Percentiles rank a stretch among this genome's conserved stretches.
These are phyloP conservation scores for Catonia carolina DNA, from an alignment of 2,888 invertebrate species.

Conservation along the genomic window DNA sequence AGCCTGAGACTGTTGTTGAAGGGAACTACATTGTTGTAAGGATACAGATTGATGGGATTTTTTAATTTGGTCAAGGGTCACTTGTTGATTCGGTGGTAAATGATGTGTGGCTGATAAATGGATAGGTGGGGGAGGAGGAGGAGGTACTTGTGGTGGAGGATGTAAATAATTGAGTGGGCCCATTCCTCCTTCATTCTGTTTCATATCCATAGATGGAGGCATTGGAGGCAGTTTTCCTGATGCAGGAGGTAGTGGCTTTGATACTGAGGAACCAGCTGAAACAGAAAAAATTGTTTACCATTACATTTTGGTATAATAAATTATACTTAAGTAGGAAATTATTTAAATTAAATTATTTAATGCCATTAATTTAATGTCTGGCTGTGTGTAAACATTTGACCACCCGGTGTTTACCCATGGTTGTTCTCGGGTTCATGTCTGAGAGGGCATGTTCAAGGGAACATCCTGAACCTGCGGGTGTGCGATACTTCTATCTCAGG, in stretches of 20 bases:
- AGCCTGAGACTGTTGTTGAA: slow-evolving; percentile 28
- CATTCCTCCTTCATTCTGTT: slow-evolving; percentile 25
- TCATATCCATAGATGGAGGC: slow-evolving; percentile 23
- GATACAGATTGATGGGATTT: slow-evolving; percentile 23
- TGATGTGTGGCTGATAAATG: slow-evolving; percentile 29
- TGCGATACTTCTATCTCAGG: too few relatives aligned
- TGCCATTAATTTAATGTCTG: too few relatives aligned
- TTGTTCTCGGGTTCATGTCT: too few relatives aligned
- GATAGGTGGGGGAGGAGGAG: slow-evolving; percentile 32
- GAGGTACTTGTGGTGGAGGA: slow-evolving; percentile 26
- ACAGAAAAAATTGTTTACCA: slow-evolving; percentile 3
- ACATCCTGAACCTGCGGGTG: too few relatives aligned
- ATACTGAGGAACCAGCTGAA: slow-evolving; percentile 28
- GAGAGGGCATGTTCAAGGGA: too few relatives aligned
- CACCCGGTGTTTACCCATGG: too few relatives aligned
- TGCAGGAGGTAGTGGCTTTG: slow-evolving; percentile 30
- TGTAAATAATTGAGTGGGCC: slow-evolving; percentile 22
- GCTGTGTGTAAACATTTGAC: too few relatives aligned
- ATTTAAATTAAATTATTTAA: background rate
- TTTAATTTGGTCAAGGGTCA: slow-evolving; percentile 29
- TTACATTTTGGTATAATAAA: background rate
- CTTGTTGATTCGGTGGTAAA: slow-evolving; percentile 9
- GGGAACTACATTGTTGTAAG: slow-evolving; percentile 49
- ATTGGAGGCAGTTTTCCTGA: slow-evolving; percentile 29
- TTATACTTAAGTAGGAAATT: too few relatives aligned